phyloP scores from a whole-genome alignment of 2,888 invertebrate species.

The Lithophane ornitopus region DNA sequence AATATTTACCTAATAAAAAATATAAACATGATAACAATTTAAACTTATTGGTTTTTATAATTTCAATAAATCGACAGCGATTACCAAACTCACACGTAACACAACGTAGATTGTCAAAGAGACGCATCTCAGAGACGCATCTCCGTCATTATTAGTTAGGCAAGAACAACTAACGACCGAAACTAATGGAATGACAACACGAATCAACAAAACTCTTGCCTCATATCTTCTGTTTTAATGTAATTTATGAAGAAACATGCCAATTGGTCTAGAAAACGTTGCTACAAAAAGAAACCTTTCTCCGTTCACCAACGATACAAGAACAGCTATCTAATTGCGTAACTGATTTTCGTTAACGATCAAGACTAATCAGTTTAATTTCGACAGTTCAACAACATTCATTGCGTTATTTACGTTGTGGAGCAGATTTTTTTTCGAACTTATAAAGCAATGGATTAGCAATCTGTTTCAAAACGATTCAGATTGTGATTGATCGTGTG shows the following conservation, averaged over 20 bases:
- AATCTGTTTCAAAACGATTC: too few relatives aligned
- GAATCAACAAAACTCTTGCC: slow-evolving; percentile 16
- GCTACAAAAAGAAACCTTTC: neutral
- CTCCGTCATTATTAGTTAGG: neutral
- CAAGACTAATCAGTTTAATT: too few relatives aligned
- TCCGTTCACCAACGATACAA: neutral
- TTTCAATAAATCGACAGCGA: neutral
- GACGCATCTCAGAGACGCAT: neutral
- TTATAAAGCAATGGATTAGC: too few relatives aligned
- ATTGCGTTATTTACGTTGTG: too few relatives aligned
- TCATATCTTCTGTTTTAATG: neutral
- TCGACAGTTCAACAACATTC: too few relatives aligned
- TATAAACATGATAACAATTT: neutral
- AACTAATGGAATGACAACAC: slow-evolving; percentile 19
- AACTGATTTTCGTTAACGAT: too few relatives aligned
- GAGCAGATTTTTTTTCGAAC: too few relatives aligned
- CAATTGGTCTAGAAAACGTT: neutral
- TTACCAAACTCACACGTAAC: slow-evolving; percentile 5
- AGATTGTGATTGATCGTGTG: too few relatives aligned
- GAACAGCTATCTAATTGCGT: neutral
- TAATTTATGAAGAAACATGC: neutral
- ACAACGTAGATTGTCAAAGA: neutral
- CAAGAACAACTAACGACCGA: slow-evolving; percentile 14
- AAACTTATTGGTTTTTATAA: neutral
- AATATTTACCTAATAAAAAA: neutral